Evolutionary conservation across 2,113 vertebrate species (phyloP).

Genomic region (Tor tambroides): DNA sequence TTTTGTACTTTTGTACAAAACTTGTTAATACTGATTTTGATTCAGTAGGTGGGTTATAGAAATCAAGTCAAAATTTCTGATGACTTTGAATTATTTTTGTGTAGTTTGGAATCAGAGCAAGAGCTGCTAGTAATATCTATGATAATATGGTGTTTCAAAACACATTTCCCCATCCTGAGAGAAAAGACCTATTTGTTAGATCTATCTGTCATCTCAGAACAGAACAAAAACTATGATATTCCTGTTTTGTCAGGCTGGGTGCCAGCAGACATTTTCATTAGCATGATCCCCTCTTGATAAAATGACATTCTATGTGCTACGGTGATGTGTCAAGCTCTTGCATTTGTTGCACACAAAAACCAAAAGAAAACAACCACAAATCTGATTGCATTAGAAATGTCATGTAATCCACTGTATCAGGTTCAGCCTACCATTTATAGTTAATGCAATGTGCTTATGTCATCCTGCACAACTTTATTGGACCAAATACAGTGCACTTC

Average conservation of each 20-base stretch:
- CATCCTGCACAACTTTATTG: background rate
- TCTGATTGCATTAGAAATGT: background rate
- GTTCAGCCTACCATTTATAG: background rate
- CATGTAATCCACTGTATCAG: background rate
- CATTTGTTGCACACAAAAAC: background rate
- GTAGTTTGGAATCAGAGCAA: background rate
- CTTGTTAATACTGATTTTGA: background rate
- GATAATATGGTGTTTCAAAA: background rate
- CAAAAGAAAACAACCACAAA: background rate
- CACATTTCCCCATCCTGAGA: background rate
- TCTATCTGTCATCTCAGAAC: constrained; percentile 14
- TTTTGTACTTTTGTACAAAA: background rate
- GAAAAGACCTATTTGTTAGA: background rate
- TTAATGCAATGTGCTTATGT: background rate
- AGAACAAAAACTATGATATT: background rate
- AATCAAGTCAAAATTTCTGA: background rate
- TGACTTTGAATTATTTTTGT: background rate
- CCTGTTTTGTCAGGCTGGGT: constrained; percentile 40
- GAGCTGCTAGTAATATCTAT: background rate
- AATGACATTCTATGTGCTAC: too few relatives aligned
- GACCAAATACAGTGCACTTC: background rate
- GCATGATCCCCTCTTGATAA: constrained; percentile 21
- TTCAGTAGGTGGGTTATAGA: background rate
- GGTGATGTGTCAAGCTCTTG: background rate
- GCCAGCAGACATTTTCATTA: constrained; percentile 54